These are phyloP conservation scores for Paragorgia papillata DNA, from an alignment of 92 coral and sea anemone genomes.

Conservation along the genomic window DNA sequence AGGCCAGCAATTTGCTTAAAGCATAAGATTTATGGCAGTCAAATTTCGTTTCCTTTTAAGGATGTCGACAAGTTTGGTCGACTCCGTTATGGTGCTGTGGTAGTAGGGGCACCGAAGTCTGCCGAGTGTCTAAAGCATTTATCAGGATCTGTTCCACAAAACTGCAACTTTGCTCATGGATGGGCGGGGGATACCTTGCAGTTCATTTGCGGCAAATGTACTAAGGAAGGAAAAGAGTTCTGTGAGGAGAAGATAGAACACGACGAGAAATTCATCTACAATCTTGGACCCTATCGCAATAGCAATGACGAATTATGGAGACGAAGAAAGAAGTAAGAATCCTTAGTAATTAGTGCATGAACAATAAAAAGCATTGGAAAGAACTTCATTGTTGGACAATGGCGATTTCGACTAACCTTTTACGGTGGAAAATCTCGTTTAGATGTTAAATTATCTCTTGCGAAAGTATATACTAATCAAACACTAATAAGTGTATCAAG, in stretches of 20 bases:
- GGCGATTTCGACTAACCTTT: too few relatives aligned
- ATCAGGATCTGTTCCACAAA: background rate
- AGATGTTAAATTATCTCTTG: too few relatives aligned
- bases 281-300: slow-evolving; percentile 47
- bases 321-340: too few relatives aligned
- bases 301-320: slow-evolving; percentile 31
- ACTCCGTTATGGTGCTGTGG: slow-evolving; percentile 22
- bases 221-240: background rate
- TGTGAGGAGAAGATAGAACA: slow-evolving; percentile 20
- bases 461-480: too few relatives aligned
- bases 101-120: slow-evolving; percentile 16
- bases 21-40: background rate
- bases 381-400: too few relatives aligned
- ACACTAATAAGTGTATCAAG: too few relatives aligned
- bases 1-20: background rate
- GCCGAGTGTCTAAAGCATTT: background rate
- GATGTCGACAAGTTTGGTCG: background rate
- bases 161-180: slow-evolving; percentile 47
- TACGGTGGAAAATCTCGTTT: too few relatives aligned
- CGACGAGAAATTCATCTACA: slow-evolving; percentile 27
- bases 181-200: slow-evolving; percentile 62
- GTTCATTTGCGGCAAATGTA: slow-evolving; percentile 44
- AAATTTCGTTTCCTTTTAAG: background rate
- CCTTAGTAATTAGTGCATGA: too few relatives aligned
- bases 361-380: too few relatives aligned